Evolutionary conservation across 2,888 invertebrate genomes (phyloP).

Genomic region (Crepidodera aurea): DNA sequence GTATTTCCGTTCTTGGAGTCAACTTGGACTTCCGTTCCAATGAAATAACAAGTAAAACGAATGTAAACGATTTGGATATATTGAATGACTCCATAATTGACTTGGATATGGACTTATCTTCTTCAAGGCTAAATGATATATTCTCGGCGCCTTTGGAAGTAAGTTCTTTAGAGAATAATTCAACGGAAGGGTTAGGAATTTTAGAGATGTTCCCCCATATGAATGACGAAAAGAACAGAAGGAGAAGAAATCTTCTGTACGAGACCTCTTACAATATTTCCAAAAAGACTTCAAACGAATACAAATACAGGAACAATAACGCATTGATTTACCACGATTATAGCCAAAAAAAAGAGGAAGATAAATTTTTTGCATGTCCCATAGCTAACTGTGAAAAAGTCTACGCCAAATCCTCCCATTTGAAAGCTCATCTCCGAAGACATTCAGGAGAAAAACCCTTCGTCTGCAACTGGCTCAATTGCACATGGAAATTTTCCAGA

Average conservation of each 20-base stretch:
- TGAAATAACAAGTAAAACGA: constrained; percentile 39
- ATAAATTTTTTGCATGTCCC: constrained; percentile 73
- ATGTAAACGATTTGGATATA: constrained; percentile 43
- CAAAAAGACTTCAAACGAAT: constrained; percentile 32
- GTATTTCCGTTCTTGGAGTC: constrained; percentile 53
- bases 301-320: constrained; percentile 35
- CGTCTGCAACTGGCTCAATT: constrained; percentile 71
- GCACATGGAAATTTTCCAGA: constrained; percentile 92
- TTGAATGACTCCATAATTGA: constrained; percentile 46
- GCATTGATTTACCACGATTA: constrained; percentile 50
- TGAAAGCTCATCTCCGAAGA: constrained; percentile 86
- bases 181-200: constrained; percentile 43
- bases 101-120: constrained; percentile 45
- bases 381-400: constrained; percentile 78
- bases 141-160: constrained; percentile 45
- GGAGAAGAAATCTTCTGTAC: constrained; percentile 58
- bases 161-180: constrained; percentile 42
- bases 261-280: constrained; percentile 51
- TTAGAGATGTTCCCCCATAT: constrained; percentile 57
- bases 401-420: constrained; percentile 89
- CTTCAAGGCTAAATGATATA: constrained; percentile 47
- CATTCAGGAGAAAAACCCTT: constrained; percentile 76
- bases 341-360: constrained; percentile 57
- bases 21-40: constrained; percentile 50
- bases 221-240: constrained; percentile 56